These are phyloP conservation scores for Ophion ventricosus DNA, from an alignment of 2,888 invertebrate genomes.

Conservation along the genomic window DNA sequence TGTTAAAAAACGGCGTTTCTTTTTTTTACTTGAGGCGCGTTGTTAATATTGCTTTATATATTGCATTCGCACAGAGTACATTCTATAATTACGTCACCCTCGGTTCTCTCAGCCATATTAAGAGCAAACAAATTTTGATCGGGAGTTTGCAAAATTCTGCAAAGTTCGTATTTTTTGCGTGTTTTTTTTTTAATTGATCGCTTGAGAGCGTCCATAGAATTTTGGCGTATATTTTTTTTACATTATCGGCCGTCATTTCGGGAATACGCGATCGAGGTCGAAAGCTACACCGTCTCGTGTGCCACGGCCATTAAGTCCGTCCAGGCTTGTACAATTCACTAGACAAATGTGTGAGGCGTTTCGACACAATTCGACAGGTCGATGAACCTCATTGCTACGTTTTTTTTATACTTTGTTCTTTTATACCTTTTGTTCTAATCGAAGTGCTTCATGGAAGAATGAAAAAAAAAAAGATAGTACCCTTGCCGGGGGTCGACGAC, in stretches of 20 bases:
- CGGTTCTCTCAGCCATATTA: no score
- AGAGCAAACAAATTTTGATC: no score
- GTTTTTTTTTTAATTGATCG: not conserved
- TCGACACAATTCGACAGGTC: not conserved
- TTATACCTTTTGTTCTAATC: not conserved
- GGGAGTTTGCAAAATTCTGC: no score
- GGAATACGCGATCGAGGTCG: constrained; percentile 40
- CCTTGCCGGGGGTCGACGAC: not conserved
- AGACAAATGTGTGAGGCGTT: constrained; percentile 28
- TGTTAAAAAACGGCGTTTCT: no score
- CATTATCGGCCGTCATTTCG: constrained; percentile 48
- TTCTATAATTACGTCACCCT: no score
- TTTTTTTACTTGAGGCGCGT: no score
- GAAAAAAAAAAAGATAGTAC: not conserved
- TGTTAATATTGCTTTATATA: no score
- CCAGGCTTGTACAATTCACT: constrained; percentile 8
- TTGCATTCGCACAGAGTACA: no score
- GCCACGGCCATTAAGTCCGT: constrained; percentile 43
- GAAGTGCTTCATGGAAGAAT: not conserved
- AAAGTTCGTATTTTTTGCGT: not conserved
- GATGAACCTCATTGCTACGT: not conserved
- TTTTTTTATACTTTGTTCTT: not conserved
- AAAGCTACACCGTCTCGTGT: constrained; percentile 42
- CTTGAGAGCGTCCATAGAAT: constrained; percentile 5
- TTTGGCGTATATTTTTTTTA: constrained; percentile 20